Evolutionary conservation across 2,113 vertebrate genomes (phyloP).

Genomic region (Eolophus roseicapilla): DNA sequence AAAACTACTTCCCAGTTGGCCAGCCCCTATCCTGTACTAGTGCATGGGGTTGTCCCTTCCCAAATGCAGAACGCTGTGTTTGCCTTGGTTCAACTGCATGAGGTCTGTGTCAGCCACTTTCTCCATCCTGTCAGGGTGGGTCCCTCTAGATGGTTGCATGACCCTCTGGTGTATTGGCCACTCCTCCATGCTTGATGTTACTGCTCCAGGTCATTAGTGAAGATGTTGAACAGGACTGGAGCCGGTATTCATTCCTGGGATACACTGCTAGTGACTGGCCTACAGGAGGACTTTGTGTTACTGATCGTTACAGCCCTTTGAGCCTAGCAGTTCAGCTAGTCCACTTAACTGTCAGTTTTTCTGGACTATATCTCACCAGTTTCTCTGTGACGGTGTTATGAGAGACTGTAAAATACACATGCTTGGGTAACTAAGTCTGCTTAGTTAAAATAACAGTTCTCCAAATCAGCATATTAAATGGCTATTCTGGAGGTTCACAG

Average conservation of each 20-base stretch:
- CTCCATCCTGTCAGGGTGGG: background rate
- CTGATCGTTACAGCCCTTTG: background rate
- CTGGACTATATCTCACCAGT: background rate
- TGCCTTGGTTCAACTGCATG: background rate
- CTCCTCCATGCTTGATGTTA: background rate
- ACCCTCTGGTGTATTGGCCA: background rate
- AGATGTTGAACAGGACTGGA: background rate
- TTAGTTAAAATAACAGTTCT: background rate
- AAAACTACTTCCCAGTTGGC: background rate
- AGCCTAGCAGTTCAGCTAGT: background rate
- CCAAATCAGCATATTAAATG: background rate
- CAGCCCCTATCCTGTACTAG: background rate
- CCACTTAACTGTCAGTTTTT: background rate
- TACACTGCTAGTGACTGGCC: background rate
- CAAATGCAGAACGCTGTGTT: background rate
- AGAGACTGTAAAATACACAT: background rate
- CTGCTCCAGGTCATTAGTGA: background rate
- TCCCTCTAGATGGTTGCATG: background rate
- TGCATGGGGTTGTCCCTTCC: background rate
- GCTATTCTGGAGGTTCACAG: background rate
- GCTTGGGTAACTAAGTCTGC: background rate
- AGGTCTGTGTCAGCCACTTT: fast-evolving
- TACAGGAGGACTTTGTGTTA: background rate
- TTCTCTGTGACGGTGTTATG: background rate
- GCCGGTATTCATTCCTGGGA: background rate